Conservation (phyloP, 2,113 vertebrate species). For the Misgurnus anguillicaudatus region DNA sequence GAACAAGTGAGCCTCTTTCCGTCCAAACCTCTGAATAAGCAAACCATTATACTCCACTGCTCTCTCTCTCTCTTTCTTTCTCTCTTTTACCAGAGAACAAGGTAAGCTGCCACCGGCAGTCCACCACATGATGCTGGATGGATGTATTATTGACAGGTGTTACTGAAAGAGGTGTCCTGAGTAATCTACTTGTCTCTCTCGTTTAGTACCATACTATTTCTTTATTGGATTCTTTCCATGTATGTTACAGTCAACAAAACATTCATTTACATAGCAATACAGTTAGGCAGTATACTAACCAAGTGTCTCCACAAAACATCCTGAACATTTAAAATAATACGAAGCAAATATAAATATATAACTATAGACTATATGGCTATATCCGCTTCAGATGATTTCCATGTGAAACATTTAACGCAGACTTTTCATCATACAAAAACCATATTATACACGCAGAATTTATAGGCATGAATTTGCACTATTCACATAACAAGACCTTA, state of each 20-base stretch:
- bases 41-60: conserved; percentile 21
- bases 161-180: background rate
- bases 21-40: conserved; percentile 27
- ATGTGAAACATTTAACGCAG: background rate
- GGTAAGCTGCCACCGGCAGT: conserved; percentile 21
- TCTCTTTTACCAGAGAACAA: conserved; percentile 7
- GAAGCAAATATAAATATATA: too few species aligned
- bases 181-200: too few species aligned
- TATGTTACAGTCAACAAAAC: conserved; percentile 10
- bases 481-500: background rate
- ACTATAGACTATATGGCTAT: background rate
- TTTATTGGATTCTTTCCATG: conserved; percentile 28
- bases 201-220: conserved; percentile 18
- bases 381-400: conserved; percentile 5
- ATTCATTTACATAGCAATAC: conserved; percentile 1
- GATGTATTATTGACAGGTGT: background rate
- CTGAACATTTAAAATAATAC: too few species aligned
- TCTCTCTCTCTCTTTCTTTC: too few species aligned
- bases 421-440: background rate
- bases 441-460: background rate
- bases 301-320: background rate
- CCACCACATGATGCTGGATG: conserved; percentile 17
- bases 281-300: background rate
- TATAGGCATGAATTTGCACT: background rate
- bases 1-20: conserved; percentile 14